These are phyloP conservation scores for Ectemnius lituratus DNA, from an alignment of 2,888 invertebrate genomes.

Conservation along the genomic window DNA sequence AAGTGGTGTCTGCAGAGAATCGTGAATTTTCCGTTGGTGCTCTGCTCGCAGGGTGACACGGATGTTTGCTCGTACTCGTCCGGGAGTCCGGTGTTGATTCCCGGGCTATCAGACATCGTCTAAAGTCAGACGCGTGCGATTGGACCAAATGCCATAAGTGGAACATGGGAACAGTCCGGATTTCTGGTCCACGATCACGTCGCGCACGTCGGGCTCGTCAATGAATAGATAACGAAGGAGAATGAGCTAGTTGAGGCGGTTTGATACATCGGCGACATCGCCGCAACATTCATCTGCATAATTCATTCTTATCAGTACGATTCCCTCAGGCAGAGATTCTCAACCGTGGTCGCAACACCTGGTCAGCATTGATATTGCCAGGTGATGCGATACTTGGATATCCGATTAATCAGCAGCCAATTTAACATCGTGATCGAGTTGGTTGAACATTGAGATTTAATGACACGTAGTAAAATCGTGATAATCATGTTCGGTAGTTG, in stretches of 20 bases:
- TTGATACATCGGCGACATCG: constrained; percentile 76
- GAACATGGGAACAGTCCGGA: constrained; percentile 76
- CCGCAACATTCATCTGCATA: constrained; percentile 76
- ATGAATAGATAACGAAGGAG: constrained; percentile 77
- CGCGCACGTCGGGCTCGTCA: constrained; percentile 73
- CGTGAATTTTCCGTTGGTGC: constrained; percentile 22
- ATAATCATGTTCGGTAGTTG: too few relatives aligned
- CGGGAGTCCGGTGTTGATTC: constrained; percentile 55
- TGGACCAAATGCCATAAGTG: constrained; percentile 69
- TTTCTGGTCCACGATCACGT: constrained; percentile 75
- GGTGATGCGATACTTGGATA: neutral
- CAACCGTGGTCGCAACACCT: constrained; percentile 51
- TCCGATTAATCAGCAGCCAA: too few relatives aligned
- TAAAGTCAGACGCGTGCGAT: constrained; percentile 66
- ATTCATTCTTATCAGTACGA: constrained; percentile 76
- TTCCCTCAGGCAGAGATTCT: constrained; percentile 71
- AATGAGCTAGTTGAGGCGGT: constrained; percentile 76
- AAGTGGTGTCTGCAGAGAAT: too few relatives aligned
- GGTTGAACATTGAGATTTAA: too few relatives aligned
- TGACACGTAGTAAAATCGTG: too few relatives aligned
- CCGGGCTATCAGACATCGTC: constrained; percentile 62
- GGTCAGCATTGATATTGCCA: neutral
- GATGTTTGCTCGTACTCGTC: constrained; percentile 48
- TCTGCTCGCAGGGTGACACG: constrained; percentile 38
- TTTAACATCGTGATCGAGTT: too few relatives aligned